Conservation (phyloP, 2,888 invertebrate species). For the Melanargia galathea region DNA sequence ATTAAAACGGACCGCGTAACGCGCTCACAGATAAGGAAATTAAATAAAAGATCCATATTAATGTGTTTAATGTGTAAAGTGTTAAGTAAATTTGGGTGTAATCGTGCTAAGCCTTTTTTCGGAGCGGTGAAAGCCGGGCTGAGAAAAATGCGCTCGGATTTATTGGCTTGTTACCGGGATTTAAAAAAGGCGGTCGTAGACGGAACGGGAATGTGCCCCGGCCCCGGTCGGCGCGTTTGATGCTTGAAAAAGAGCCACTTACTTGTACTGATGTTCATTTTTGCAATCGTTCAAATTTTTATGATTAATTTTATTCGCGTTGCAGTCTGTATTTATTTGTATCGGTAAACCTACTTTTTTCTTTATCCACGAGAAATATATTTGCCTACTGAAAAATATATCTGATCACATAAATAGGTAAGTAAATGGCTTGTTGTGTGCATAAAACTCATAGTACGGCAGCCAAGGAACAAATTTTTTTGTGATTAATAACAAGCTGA, state of each 20-base stretch:
- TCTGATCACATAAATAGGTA: too few species aligned
- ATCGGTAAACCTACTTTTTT: not conserved
- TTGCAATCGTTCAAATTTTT: slow-evolving; percentile 64
- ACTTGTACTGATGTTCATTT: slow-evolving; percentile 66
- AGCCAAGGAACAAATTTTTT: too few species aligned
- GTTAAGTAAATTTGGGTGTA: slow-evolving; percentile 83
- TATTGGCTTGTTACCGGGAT: slow-evolving; percentile 82
- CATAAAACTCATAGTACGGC: too few species aligned
- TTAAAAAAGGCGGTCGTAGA: slow-evolving; percentile 72
- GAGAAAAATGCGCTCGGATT: slow-evolving; percentile 77
- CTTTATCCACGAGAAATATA: too few species aligned
- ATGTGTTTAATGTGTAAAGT: slow-evolving; percentile 74
- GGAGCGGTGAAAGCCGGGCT: slow-evolving; percentile 54
- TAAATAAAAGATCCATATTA: slow-evolving; percentile 74
- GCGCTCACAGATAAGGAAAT: slow-evolving; percentile 68
- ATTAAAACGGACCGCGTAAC: slow-evolving; percentile 67
- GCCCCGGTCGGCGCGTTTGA: slow-evolving; percentile 60
- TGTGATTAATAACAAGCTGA: too few species aligned
- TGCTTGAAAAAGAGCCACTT: slow-evolving; percentile 60
- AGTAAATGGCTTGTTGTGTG: too few species aligned
- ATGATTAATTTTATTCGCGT: slow-evolving; percentile 46
- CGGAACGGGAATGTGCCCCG: slow-evolving; percentile 67
- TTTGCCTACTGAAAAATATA: too few species aligned
- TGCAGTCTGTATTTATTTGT: slow-evolving; percentile 6
- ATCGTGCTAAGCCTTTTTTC: slow-evolving; percentile 77